Base-by-base conservation (phyloP, 2,797 vertebrate genomes). In the Cuculus canorus region DNA sequence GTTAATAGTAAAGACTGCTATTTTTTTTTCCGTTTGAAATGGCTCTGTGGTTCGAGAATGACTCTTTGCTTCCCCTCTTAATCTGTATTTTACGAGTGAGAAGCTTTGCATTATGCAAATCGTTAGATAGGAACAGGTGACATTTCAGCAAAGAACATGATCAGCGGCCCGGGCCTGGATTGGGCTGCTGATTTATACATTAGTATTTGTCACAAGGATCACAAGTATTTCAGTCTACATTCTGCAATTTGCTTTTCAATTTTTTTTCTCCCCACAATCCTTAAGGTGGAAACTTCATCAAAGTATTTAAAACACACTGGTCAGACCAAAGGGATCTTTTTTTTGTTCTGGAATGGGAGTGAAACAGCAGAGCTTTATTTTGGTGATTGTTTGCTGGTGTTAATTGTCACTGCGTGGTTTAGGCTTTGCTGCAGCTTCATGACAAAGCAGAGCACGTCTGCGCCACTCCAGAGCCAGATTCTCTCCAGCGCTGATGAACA, bases 41-140 rank as follows among this genome's bases (percentile, higher is more conserved):
- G 99, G 98, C 98, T 99, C 98, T 95, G 96, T 99, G 99, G 98
- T 98, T 99, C 98, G 97, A 97, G 99, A 99, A 99, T 99, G 98
- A 98, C 98, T 98, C 98, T 97, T 98, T 97, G 98, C 98, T 97
- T 98, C 98, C 98, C 98, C 98, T 98, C 98, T 98, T 99, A 99
- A 99, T 99, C 99, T 99, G 99, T 99, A 99, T 99, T 99, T 99
- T 99, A 99, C 99, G 99, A 99, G 98, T 99, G 99, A 99, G 99
- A 99, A 99, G 99, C 98, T 99, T 99, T 99, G 99, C 99, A 99
- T 99, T 99, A 99, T 99, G 99, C 99, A 99, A 99, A 99, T 99
- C 99, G 99, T 97, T 99, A 99, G 99, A 98, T 99, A 99, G 99
- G 99, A 99, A 99, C 99, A 99, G 99, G 99, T 99, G 99, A 99